Percentiles rank a stretch among this genome's conserved stretches.
Conservation (phyloP, 2,797 vertebrate genomes). For the Echeneis naucrates region DNA sequence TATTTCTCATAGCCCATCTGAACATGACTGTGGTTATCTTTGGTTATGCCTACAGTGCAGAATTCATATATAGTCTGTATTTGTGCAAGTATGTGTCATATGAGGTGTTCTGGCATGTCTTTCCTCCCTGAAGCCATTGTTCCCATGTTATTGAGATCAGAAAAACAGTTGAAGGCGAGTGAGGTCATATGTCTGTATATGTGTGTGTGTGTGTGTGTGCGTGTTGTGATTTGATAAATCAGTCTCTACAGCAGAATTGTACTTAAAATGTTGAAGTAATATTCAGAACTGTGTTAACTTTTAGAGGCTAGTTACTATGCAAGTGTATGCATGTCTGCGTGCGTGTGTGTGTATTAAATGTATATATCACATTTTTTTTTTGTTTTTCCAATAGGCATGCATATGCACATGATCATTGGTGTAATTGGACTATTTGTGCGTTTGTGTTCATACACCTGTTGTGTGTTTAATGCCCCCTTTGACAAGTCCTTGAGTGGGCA, state of each 20-base stretch:
- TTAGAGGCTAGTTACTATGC: background rate
- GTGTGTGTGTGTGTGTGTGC: constrained; percentile 13
- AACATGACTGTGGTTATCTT: background rate
- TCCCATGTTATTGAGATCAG: constrained; percentile 36
- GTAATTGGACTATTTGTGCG: constrained; percentile 2
- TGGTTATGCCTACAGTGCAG: background rate
- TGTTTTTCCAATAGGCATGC: background rate
- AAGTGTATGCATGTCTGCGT: background rate
- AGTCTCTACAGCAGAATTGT: constrained; percentile 55
- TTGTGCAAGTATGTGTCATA: constrained; percentile 24
- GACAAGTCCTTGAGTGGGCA: constrained; percentile 75
- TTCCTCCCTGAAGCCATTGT: constrained; percentile 30
- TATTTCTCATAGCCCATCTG: background rate
- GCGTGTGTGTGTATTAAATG: background rate
- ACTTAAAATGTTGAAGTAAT: constrained; percentile 33
- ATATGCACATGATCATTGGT: background rate
- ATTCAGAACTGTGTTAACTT: constrained; percentile 36
- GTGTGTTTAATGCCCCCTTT: constrained; percentile 64
- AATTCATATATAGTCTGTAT: background rate
- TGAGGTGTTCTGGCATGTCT: constrained; percentile 36
- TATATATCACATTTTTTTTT: too few species aligned
- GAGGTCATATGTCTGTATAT: constrained; percentile 35
- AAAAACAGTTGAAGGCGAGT: constrained; percentile 63
- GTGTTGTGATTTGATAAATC: constrained; percentile 36
- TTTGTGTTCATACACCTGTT: constrained; percentile 14